Evolutionary conservation across 2,113 vertebrate species (phyloP).

Genomic region (Rhea americana): DNA sequence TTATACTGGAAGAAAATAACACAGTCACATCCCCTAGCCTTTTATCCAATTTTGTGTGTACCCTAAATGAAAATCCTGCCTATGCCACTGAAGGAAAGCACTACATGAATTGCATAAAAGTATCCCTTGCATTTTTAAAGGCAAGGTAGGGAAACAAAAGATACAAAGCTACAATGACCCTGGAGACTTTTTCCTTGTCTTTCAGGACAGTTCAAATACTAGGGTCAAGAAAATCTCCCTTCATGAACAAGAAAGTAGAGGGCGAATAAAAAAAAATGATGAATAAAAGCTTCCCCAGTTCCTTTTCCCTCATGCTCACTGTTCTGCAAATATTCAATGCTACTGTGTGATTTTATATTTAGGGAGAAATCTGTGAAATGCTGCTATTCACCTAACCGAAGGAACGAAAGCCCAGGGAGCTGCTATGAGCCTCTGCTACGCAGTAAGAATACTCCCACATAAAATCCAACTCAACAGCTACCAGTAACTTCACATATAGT

Average conservation of each 20-base stretch:
- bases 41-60: background rate
- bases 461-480: slow-evolving; percentile 36
- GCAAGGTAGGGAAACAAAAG: background rate
- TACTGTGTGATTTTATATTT: background rate
- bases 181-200: background rate
- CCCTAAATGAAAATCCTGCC: background rate
- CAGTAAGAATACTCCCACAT: background rate
- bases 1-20: background rate
- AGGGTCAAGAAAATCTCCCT: background rate
- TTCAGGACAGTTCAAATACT: slow-evolving; percentile 25
- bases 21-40: background rate
- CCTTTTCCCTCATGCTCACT: background rate
- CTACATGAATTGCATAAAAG: background rate
- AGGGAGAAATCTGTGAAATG: background rate
- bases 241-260: background rate
- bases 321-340: background rate
- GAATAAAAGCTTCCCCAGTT: background rate
- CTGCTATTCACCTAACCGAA: background rate
- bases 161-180: background rate
- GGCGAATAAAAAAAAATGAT: background rate
- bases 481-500: background rate
- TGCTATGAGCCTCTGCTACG: background rate
- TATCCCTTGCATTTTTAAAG: background rate
- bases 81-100: background rate
- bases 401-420: background rate